A percentile compares a stretch with the other conserved stretches of the same genome.
Conservation (phyloP, 2,797 vertebrate species). For the Tapera naevia region DNA sequence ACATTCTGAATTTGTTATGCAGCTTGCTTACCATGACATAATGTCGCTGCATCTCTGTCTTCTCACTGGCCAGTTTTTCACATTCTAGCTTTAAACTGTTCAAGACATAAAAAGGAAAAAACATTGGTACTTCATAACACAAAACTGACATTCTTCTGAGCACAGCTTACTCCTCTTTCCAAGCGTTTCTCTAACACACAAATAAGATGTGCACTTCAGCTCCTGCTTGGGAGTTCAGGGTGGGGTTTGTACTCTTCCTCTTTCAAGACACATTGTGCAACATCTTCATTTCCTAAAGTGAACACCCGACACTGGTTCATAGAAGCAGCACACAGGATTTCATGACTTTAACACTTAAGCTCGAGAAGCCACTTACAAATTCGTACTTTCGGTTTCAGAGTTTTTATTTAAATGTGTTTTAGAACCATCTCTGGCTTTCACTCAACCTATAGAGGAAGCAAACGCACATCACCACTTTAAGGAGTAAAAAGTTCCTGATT, state of each 20-base stretch:
- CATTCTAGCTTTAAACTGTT: conserved; percentile 94
- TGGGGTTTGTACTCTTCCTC: not conserved
- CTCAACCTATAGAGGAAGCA: conserved; percentile 15
- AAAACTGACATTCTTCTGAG: not conserved
- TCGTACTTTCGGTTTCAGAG: not conserved
- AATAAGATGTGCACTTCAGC: not conserved
- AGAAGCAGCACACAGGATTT: not conserved
- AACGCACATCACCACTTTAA: not conserved
- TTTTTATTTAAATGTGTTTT: not conserved
- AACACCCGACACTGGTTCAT: not conserved
- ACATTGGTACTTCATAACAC: conserved; percentile 36
- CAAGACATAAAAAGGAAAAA: conserved; percentile 51
- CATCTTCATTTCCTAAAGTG: not conserved
- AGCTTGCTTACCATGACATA: conserved; percentile 93
- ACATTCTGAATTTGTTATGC: conserved; percentile 63
- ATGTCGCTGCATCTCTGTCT: conserved; percentile 97
- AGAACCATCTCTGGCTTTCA: conserved; percentile 22
- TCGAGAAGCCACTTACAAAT: not conserved
- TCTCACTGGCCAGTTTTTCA: conserved; percentile 95
- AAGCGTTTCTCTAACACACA: not conserved
- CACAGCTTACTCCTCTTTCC: not conserved
- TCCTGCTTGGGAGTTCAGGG: not conserved
- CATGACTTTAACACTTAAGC: not conserved
- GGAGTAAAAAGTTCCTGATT: not conserved
- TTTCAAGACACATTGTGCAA: not conserved